phyloP scores from a whole-genome alignment of 2,888 invertebrate genomes.

The Deroplatys truncata region DNA sequence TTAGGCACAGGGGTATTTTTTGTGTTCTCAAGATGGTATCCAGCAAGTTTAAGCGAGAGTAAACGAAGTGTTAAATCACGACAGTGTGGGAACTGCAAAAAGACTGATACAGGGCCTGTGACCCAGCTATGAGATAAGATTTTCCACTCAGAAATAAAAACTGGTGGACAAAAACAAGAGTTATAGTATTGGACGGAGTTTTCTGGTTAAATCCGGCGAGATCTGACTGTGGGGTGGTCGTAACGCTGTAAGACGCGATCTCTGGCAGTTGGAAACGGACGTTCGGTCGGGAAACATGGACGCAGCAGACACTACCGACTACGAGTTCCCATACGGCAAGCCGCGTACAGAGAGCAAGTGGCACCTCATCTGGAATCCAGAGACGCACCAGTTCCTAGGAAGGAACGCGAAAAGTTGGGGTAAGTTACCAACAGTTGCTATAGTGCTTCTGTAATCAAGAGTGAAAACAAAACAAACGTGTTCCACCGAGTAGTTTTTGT shows the following conservation, averaged over 20 bases:
- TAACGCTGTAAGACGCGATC: neutral
- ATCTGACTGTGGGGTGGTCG: neutral
- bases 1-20: too few relatives aligned
- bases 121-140: neutral
- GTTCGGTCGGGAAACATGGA: neutral
- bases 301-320: neutral
- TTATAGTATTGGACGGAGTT: neutral
- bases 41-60: too few relatives aligned
- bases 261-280: neutral
- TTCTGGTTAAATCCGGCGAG: neutral
- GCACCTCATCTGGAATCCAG: constrained; percentile 46
- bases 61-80: too few relatives aligned
- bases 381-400: constrained; percentile 48
- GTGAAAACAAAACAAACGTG: neutral
- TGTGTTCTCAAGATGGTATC: too few relatives aligned
- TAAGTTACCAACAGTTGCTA: too few relatives aligned
- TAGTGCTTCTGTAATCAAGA: too few relatives aligned
- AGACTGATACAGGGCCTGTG: too few relatives aligned
- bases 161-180: neutral
- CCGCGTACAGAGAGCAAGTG: constrained; percentile 29
- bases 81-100: neutral
- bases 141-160: neutral
- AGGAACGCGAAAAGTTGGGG: constrained; percentile 53
- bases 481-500: neutral
- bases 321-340: constrained; percentile 2